phyloP scores from a whole-genome alignment of 2,113 vertebrate genomes.

The Mellivora capensis region DNA sequence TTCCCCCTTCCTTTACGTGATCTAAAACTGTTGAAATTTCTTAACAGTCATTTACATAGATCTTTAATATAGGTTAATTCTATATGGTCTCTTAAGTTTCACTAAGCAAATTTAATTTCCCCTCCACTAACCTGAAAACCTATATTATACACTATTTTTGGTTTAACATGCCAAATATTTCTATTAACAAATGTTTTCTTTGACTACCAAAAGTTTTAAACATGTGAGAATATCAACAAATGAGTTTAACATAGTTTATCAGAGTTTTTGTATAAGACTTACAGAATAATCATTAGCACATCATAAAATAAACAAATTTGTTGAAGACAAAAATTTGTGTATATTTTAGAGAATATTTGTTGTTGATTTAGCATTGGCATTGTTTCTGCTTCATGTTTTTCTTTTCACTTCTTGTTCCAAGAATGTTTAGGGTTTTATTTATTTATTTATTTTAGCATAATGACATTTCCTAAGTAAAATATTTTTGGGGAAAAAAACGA shows the following conservation, averaged over 20 bases:
- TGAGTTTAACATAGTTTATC: background rate
- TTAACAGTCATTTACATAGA: background rate
- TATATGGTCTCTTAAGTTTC: background rate
- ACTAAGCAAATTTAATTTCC: background rate
- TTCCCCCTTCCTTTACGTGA: background rate
- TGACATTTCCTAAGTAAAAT: background rate
- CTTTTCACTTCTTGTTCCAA: background rate
- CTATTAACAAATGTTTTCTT: background rate
- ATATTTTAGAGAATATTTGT: background rate
- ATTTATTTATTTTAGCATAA: background rate
- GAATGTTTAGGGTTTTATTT: background rate
- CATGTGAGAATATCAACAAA: background rate
- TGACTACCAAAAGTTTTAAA: background rate
- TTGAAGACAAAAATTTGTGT: background rate
- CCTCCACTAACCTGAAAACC: background rate
- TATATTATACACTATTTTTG: background rate
- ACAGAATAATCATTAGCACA: background rate
- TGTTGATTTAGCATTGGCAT: background rate
- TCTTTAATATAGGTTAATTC: background rate
- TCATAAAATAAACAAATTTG: background rate
- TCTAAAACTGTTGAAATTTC: background rate
- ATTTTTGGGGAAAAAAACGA: background rate
- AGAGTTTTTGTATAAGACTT: background rate
- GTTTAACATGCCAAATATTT: background rate
- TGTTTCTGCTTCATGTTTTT: background rate